Conservation (phyloP, 1,140 invertebrate genomes). For the Metaphire vulgaris region DNA sequence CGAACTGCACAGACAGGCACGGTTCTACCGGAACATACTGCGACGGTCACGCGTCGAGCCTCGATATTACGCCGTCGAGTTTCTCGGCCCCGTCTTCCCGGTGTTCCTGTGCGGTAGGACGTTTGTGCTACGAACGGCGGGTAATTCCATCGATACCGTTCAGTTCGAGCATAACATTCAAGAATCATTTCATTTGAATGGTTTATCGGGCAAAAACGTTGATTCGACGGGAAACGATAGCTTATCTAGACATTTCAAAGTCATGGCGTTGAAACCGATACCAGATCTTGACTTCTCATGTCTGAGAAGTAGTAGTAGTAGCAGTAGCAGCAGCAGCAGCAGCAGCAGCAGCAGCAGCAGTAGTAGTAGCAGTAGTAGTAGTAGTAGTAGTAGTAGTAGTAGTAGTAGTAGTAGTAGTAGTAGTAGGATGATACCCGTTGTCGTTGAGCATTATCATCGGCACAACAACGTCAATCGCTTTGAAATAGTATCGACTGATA, state of each 20-base stretch:
- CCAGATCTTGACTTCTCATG: too few species aligned
- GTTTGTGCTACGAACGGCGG: background rate
- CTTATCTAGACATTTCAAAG: too few species aligned
- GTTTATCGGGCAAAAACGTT: too few species aligned
- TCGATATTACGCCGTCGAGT: background rate
- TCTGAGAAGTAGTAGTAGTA: background rate
- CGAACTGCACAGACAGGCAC: background rate
- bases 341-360: background rate
- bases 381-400: conserved; percentile 2
- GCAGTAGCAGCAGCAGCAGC: background rate
- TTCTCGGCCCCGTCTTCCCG: background rate
- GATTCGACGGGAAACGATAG: too few species aligned
- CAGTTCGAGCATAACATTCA: too few species aligned
- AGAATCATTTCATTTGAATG: too few species aligned
- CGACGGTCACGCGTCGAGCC: background rate
- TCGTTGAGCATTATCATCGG: background rate
- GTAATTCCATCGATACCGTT: too few species aligned
- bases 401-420: conserved; percentile 2
- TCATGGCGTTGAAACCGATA: too few species aligned
- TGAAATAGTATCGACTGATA: background rate
- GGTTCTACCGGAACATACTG: background rate
- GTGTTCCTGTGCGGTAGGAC: background rate
- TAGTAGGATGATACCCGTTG: background rate
- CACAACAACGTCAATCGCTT: background rate
- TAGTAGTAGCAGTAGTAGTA: conserved; percentile 1